Conservation (phyloP, 2,797 vertebrate species). For the Lepidocolaptes lacrymiger region DNA sequence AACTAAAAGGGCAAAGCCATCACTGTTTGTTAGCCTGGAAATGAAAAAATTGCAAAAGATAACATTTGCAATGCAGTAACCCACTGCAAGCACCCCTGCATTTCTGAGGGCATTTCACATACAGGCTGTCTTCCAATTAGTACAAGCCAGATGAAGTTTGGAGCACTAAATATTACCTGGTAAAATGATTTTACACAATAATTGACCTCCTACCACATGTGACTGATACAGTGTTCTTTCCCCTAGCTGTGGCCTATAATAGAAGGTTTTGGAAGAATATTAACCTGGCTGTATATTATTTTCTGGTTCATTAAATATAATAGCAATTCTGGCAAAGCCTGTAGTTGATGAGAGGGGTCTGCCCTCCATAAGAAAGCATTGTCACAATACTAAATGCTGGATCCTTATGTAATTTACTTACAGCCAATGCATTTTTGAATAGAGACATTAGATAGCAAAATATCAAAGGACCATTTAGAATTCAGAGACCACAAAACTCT, state of each 20-base stretch:
- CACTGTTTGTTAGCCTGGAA: background rate
- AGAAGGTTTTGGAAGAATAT: constrained; percentile 44
- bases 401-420: constrained; percentile 14
- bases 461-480: background rate
- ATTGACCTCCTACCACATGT: constrained; percentile 35
- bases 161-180: constrained; percentile 19
- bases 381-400: background rate
- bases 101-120: background rate
- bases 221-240: constrained; percentile 18
- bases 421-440: constrained; percentile 1
- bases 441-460: background rate
- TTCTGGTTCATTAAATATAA: constrained; percentile 62
- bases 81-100: background rate
- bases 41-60: background rate
- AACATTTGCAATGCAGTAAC: background rate
- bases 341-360: constrained; percentile 31
- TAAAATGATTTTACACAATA: constrained; percentile 40
- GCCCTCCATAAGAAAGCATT: background rate
- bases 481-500: background rate
- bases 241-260: constrained; percentile 17
- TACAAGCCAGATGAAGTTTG: background rate
- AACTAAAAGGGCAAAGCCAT: background rate
- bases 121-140: constrained; percentile 24
- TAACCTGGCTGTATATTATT: constrained; percentile 26
- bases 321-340: constrained; percentile 44